Base-by-base conservation (phyloP, 2,888 invertebrate species). In the Eupithecia insigniata region DNA sequence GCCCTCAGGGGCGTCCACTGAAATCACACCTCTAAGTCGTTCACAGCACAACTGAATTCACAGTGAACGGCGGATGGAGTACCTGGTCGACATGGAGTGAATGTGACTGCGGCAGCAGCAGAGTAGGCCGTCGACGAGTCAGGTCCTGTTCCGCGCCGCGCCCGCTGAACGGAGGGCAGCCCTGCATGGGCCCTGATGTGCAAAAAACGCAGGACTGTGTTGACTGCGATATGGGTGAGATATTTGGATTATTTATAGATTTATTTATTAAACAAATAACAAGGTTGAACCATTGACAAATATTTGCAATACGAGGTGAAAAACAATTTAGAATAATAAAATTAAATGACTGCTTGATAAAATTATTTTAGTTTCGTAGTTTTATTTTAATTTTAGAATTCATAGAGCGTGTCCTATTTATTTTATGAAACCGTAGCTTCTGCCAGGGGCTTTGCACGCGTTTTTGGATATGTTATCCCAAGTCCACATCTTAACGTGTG, bases 61-160 rank as follows among this genome's bases (percentile, higher is more conserved):
- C 69, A 98, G 99, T 98, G 66, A 98, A 99, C 88, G 99, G 99
- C 46, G 98, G 98, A 69, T 99, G 99, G 99, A 97, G 98, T n/a
- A 93, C 96, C 12, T 99, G 98, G 98, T 97, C 97, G 2, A 91
- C 96, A 6, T 99, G 98, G 98, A 95, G 95, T 12, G 97, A 98
- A 77, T 99, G 99, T 90, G 96, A 96, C 81, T 99, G 99, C 90
- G 96, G 92, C 18, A 95, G 96, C 60, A 96, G 97, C 62, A 95
- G 96, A 39, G 79, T 81, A 1, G 97, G 97, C n/a, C 96, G 97
- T 85, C 96, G 97, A 85, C 95, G 98, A 72, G 96, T 96, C 65
- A 95, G 99, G 72, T 96, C 96, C 61, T 99, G 99, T 90, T 97
- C 96, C 69, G 97, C 97, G 84, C 99, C 99, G 0, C 95, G 97